Evolutionary conservation across 1,140 invertebrate genomes (phyloP), one percentile per base, ranked within the genome.

Genomic region (Limonius californicus): DNA sequence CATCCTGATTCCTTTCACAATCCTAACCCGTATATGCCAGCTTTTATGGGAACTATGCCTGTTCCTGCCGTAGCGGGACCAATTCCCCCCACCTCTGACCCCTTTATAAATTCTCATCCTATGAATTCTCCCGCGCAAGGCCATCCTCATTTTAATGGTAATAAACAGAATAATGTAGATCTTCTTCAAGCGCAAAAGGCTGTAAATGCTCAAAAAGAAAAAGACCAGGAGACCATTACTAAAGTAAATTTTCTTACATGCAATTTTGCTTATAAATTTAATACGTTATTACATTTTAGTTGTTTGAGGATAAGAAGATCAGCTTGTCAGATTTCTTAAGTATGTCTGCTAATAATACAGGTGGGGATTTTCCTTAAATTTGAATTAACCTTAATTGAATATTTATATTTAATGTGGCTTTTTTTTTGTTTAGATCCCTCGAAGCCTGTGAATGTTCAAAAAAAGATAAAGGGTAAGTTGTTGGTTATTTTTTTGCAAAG

Each of bases 231-330:
- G 16, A n/a, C 42, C 3, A 12, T 45, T 18, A 6, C n/a, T 45
- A 45, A 45, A 45, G 42, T 45, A 45, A 45, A 4, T 4, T 27
- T 27, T 3, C 3, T 27, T 27, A 4, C 23, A 27, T 35, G 32
- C 32, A n/a, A 8, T 8, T 35, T 35, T 35, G n/a, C 3, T 45
- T 45, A 18, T 45, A 15, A 45, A 45, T 18, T n/a, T 6, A n/a
- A 18, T 45, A 15, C 2, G 2, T 45, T 54, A 27, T 54, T 35
- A 45, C n/a, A 14, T 71, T 71, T 14, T 60, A 72, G 70, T 53
- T 72, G 4, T 69, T 72, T 66, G 65, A 63, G 18, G 70, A 72
- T 20, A 67, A 70, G 55, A 72, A 68, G 62, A 72, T 72, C 30
- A 64, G 55, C 30, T 61, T 72, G 21, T 63, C 68, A 11, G 70